Evolutionary conservation across 2,113 vertebrate genomes (phyloP).

Genomic region (Charina bottae): DNA sequence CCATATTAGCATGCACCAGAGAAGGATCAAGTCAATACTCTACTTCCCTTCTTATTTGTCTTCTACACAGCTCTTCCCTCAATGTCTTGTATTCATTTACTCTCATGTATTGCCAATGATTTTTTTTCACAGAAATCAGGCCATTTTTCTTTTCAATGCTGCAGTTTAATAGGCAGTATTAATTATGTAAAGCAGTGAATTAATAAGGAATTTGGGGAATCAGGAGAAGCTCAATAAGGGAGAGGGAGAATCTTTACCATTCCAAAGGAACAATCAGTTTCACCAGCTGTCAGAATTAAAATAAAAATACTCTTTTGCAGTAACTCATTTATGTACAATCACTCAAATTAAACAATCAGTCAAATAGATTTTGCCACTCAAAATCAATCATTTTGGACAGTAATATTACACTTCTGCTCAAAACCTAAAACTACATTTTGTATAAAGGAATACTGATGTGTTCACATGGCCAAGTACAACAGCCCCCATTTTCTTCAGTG

Average conservation of each 20-base stretch:
- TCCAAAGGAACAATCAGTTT: background rate
- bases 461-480: background rate
- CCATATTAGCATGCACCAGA: slow-evolving; percentile 78
- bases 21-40: slow-evolving; percentile 81
- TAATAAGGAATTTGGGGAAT: slow-evolving; percentile 59
- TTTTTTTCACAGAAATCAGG: slow-evolving; percentile 72
- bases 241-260: slow-evolving; percentile 9
- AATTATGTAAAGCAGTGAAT: slow-evolving; percentile 72
- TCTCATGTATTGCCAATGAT: slow-evolving; percentile 71
- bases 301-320: background rate
- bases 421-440: background rate
- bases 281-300: slow-evolving; percentile 7
- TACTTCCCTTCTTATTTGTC: slow-evolving; percentile 80
- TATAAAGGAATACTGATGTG: background rate
- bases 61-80: slow-evolving; percentile 65
- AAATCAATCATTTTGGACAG: background rate
- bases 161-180: slow-evolving; percentile 73
- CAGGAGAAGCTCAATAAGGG: slow-evolving; percentile 45
- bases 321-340: background rate
- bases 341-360: background rate
- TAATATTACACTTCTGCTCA: background rate
- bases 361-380: background rate
- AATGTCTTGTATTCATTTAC: slow-evolving; percentile 73
- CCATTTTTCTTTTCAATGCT: slow-evolving; percentile 74
- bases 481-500: background rate